A percentile compares a stretch with the other conserved stretches of the same genome.
These are phyloP conservation scores for Tricholauxania praeusta DNA, from an alignment of 2,888 invertebrate species.

Conservation along the genomic window DNA sequence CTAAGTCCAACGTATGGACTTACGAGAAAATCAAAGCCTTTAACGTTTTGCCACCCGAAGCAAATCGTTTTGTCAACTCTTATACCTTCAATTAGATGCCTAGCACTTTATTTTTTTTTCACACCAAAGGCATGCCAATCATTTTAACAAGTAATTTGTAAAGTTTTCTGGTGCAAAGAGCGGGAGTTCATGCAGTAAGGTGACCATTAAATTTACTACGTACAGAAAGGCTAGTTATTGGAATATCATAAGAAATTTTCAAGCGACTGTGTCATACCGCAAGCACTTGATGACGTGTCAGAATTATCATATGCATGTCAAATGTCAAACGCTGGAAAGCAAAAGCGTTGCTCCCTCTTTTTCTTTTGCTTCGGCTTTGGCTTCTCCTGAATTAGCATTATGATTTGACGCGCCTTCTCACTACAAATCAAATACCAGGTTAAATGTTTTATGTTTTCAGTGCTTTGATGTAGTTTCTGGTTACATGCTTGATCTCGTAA, in stretches of 20 bases:
- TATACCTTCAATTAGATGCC: neutral
- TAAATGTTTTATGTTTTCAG: conserved; percentile 1
- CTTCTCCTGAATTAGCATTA: too few relatives aligned
- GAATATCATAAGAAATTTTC: conserved; percentile 31
- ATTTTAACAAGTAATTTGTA: conserved; percentile 45
- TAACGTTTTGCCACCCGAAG: conserved; percentile 50
- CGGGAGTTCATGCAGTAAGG: conserved; percentile 39
- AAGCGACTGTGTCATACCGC: conserved; percentile 19
- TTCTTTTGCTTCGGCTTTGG: neutral
- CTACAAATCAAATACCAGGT: neutral
- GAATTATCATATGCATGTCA: conserved; percentile 68
- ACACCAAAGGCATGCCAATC: conserved; percentile 53
- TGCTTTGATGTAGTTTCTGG: conserved; percentile 22
- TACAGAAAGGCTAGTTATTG: neutral
- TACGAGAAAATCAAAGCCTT: too few relatives aligned
- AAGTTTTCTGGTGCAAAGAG: conserved; percentile 32
- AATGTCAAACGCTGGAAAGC: conserved; percentile 50
- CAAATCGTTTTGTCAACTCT: conserved; percentile 28
- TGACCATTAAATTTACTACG: conserved; percentile 20
- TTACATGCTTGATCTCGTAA: conserved; percentile 23
- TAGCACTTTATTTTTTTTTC: neutral
- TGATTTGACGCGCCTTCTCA: neutral
- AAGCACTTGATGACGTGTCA: conserved; percentile 65
- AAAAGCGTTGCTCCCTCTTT: neutral
- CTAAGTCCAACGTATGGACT: too few relatives aligned